These are phyloP conservation scores for Anolis apletophallus DNA, from an alignment of 2,797 vertebrate species.

Conservation along the genomic window DNA sequence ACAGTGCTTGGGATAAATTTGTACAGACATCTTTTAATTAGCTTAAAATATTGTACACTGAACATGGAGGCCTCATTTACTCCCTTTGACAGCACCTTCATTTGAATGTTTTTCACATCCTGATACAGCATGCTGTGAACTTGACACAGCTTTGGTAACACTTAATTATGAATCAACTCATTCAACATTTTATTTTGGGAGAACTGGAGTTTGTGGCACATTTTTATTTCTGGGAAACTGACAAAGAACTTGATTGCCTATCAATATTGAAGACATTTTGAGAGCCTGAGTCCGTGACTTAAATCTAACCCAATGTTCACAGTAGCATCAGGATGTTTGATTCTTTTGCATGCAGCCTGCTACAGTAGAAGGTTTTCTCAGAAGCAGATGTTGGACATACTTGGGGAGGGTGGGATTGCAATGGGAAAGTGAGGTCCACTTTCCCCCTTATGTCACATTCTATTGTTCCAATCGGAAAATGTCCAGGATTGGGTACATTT, in stretches of 20 bases:
- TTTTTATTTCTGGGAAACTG: constrained; percentile 43
- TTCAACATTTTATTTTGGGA: constrained; percentile 49
- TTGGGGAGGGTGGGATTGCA: no score
- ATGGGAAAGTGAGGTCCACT: no score
- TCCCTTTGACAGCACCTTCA: constrained; percentile 36
- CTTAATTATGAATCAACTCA: constrained; percentile 43
- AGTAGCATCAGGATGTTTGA: no score
- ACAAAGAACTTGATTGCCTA: constrained; percentile 27
- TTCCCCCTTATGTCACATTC: no score
- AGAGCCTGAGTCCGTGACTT: no score
- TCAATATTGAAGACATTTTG: neutral
- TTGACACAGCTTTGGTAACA: constrained; percentile 37
- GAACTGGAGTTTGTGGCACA: constrained; percentile 36
- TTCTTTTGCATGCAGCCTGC: no score
- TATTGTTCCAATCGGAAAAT: no score
- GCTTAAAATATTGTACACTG: constrained; percentile 25
- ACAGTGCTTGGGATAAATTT: constrained; percentile 12
- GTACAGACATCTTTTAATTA: constrained; percentile 24
- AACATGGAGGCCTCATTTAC: constrained; percentile 20
- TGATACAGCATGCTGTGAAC: constrained; percentile 40
- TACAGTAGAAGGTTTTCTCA: no score
- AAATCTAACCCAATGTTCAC: no score
- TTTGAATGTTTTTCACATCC: constrained; percentile 52
- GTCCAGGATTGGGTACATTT: no score
- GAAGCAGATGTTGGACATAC: no score